Evolutionary conservation across 1,140 invertebrate genomes (phyloP).

Genomic region (Bacillus rossius): DNA sequence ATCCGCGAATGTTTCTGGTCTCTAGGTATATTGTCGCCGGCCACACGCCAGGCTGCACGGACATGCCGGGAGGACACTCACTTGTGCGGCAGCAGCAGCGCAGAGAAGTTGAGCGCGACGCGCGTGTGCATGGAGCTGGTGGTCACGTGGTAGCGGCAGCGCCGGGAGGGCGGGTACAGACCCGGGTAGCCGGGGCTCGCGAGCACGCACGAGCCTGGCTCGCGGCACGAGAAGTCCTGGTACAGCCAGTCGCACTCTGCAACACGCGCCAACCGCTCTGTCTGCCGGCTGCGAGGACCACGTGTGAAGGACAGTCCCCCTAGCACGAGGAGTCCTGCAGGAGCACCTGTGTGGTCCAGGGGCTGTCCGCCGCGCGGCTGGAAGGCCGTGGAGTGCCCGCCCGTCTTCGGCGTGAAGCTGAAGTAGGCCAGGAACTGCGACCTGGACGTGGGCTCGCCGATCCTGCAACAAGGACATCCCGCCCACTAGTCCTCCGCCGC

Average conservation of each 20-base stretch:
- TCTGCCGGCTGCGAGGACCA: neutral
- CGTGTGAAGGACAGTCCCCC: constrained; percentile 38
- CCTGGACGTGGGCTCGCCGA: constrained; percentile 60
- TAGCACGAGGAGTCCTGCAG: too few relatives aligned
- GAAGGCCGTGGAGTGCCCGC: constrained; percentile 58
- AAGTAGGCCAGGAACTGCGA: constrained; percentile 75
- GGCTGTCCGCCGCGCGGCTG: constrained; percentile 58
- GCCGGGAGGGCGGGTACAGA: constrained; percentile 61
- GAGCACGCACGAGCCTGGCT: constrained; percentile 37
- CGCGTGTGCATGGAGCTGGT: constrained; percentile 55
- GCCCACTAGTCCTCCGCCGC: too few relatives aligned
- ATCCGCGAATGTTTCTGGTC: too few relatives aligned
- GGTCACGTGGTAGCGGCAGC: constrained; percentile 63
- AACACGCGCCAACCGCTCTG: too few relatives aligned
- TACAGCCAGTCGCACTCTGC: constrained; percentile 42
- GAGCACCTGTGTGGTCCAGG: constrained; percentile 63
- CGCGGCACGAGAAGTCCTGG: neutral
- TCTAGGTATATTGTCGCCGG: too few relatives aligned
- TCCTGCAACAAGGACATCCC: constrained; percentile 46
- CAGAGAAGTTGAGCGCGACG: constrained; percentile 58
- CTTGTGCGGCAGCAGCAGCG: constrained; percentile 60
- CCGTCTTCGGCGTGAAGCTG: constrained; percentile 67
- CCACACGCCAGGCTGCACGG: too few relatives aligned
- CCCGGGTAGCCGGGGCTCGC: constrained; percentile 73
- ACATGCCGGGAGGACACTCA: constrained; percentile 44